A percentile compares a stretch with the other conserved stretches of the same genome.
Conservation (phyloP, 37 sponge, comb jelly and placozoan species). For the Crambe crambe region DNA sequence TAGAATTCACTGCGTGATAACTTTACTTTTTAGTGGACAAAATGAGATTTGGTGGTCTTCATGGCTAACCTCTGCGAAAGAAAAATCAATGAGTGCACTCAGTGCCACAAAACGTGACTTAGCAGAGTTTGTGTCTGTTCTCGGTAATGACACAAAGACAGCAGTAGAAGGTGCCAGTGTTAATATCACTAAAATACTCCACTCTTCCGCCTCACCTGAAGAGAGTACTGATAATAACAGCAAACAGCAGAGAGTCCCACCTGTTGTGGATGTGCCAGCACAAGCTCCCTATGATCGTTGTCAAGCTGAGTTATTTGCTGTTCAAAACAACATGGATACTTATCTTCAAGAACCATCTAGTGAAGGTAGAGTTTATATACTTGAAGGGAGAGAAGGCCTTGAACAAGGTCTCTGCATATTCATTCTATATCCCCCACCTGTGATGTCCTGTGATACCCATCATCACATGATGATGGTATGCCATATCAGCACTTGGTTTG, state of each 20-base stretch:
- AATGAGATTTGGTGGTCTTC: conserved; percentile 48
- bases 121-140: conserved; percentile 65
- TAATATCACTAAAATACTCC: conserved; percentile 30
- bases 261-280: neutral
- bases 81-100: conserved; percentile 61
- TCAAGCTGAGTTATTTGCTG: conserved; percentile 42
- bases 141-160: conserved; percentile 49
- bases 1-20: too few species aligned
- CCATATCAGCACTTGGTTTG: neutral
- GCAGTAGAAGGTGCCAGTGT: conserved; percentile 51
- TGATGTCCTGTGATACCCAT: neutral
- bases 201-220: neutral
- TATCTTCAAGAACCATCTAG: conserved; percentile 30
- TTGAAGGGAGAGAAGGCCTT: too few species aligned
- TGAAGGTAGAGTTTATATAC: conserved; percentile 5
- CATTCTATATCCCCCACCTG: neutral
- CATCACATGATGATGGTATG: neutral
- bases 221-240: neutral
- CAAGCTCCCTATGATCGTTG: conserved; percentile 51
- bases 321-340: conserved; percentile 28
- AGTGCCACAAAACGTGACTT: conserved; percentile 69
- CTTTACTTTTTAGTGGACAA: too few species aligned
- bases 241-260: neutral
- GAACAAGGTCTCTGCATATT: neutral
- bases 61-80: conserved; percentile 45